Base-by-base conservation (phyloP, 2,888 invertebrate species). In the Mythimna ferrago region DNA sequence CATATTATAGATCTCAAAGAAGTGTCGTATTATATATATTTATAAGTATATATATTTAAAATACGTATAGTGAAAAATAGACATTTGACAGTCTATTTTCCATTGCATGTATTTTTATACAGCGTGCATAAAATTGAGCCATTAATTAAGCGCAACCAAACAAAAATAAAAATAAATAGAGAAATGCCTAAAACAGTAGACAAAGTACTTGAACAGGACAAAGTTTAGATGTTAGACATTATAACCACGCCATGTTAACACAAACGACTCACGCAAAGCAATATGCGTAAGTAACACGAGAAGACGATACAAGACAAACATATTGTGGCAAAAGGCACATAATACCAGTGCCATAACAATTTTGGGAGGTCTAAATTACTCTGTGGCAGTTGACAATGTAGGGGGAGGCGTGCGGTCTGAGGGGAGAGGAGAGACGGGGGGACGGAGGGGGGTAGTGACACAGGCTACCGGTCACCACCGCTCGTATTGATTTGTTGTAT, bases 401-500 rank as follows among this genome's bases (percentile, higher is more conserved):
- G 94, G 96, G 92, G 94, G 94, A 92, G 95, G 93, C 92, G 93
- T 95, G 95, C 94, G 96, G 95, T 95, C 93, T 81, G 81, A 83
- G 91, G 89, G 87, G 92, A 88, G 91, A 87, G 84, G 89, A 73
- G 82, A 86, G 85, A 19, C 87, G 78, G 70, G 76, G 88, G 87
- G 89, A 86, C 86, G 88, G 90, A 86, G 90, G 88, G 89, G 90
- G 92, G 92, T 94, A 94, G 94, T 95, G 96, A 96, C 96, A 96
- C 96, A 96, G 96, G 96, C 96, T 96, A 96, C 96, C 96, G 96
- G 96, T 96, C 96, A 96, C 95, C 94, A 95, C 95, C 96, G 95
- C 95, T 94, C 96, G 96, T 96, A 96, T 96, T 96, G 96, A 96
- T 96, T 96, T 96, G 96, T 96, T 96, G 96, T 96, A 96, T 96